A percentile compares a stretch with the other conserved stretches of the same genome.
These are phyloP conservation scores for Heliocidaris tuberculata DNA, from an alignment of 35 echinoderm and acorn worm species.

Conservation along the genomic window DNA sequence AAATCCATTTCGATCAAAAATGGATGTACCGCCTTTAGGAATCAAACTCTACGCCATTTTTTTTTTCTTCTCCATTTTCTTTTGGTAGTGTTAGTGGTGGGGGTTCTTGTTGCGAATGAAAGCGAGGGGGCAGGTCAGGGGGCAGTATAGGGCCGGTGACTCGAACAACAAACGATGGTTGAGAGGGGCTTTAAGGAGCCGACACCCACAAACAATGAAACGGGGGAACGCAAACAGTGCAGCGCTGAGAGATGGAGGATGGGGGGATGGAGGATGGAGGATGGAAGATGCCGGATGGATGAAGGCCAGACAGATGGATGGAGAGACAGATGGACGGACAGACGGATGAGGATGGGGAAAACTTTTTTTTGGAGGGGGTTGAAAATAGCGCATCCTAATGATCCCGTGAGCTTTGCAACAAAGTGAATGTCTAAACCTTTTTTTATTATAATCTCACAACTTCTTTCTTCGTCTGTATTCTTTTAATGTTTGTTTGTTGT, in stretches of 20 bases:
- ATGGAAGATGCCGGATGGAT: too few relatives aligned
- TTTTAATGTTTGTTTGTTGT: too few relatives aligned
- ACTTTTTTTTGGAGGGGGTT: too few relatives aligned
- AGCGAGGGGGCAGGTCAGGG: background rate
- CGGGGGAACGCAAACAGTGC: constrained; percentile 15
- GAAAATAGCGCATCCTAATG: too few relatives aligned
- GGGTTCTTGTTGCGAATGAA: constrained; percentile 15
- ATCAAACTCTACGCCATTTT: background rate
- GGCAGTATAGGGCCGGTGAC: background rate
- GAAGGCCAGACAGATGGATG: too few relatives aligned
- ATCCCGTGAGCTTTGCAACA: too few relatives aligned
- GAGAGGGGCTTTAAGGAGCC: constrained; percentile 6
- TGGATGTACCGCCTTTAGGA: background rate
- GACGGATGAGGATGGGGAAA: too few relatives aligned
- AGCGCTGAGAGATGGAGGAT: background rate
- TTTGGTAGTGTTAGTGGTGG: background rate
- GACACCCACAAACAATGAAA: constrained; percentile 42
- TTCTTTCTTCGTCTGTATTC: too few relatives aligned
- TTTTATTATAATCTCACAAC: too few relatives aligned
- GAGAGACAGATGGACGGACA: too few relatives aligned
- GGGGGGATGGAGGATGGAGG: background rate
- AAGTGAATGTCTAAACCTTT: too few relatives aligned
- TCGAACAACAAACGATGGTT: constrained; percentile 28
- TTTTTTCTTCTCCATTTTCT: background rate
- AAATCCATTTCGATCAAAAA: background rate